Evolutionary conservation across 2,797 vertebrate species (phyloP).

Genomic region (Onychomys torridus): DNA sequence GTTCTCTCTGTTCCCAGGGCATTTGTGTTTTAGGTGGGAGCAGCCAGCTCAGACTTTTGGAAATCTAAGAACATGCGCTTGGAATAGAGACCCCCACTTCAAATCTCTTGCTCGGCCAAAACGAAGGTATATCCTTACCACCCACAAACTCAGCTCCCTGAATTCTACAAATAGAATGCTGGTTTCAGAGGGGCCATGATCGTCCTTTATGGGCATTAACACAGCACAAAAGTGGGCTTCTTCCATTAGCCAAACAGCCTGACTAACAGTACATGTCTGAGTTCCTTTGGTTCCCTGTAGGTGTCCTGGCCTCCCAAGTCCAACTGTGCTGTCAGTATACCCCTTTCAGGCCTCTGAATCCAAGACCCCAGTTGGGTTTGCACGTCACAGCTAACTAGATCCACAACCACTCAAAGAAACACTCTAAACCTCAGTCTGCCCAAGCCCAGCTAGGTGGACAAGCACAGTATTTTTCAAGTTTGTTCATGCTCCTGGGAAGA

Average conservation of each 20-base stretch:
- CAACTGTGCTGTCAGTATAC: neutral
- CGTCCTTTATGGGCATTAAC: no score
- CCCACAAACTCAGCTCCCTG: neutral
- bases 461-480: neutral
- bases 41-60: neutral
- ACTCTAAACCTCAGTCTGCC: neutral
- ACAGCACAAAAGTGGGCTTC: neutral
- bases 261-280: neutral
- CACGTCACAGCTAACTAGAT: neutral
- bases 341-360: neutral
- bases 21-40: neutral
- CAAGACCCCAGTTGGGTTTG: neutral
- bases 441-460: neutral
- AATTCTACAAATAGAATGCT: neutral
- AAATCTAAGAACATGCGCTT: neutral
- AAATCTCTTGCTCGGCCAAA: neutral
- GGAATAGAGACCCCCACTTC: neutral
- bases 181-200: neutral
- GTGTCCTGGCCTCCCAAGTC: neutral
- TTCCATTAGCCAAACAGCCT: neutral
- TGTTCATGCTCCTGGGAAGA: slow-evolving; percentile 4
- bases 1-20: neutral
- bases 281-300: neutral
- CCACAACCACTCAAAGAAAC: neutral
- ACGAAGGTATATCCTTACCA: neutral